phyloP scores from a whole-genome alignment of 2,113 vertebrate genomes.

The Carlito syrichta region DNA sequence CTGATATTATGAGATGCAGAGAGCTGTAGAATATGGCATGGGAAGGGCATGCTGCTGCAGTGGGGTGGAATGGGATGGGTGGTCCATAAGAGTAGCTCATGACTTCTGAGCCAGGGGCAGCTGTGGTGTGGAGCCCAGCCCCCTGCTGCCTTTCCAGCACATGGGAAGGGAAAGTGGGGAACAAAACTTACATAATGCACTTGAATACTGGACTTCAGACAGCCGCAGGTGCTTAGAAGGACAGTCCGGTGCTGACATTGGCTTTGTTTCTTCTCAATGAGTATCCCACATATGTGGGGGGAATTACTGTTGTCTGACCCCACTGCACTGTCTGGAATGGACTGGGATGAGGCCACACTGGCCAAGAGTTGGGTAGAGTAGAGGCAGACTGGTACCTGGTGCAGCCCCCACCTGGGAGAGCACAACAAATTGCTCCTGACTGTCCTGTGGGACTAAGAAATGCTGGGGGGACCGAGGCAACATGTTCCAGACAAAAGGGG shows the following conservation, averaged over 20 bases:
- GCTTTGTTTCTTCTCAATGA: not conserved
- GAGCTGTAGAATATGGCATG: accelerated
- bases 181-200: no score
- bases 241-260: not conserved
- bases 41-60: not conserved
- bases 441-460: not conserved
- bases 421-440: not conserved
- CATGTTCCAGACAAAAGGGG: not conserved
- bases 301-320: no score
- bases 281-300: not conserved
- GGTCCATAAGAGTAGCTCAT: not conserved
- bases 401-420: not conserved
- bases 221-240: no score
- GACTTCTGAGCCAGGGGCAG: not conserved
- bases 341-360: not conserved
- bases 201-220: not conserved
- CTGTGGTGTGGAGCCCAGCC: not conserved
- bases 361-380: no score
- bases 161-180: not conserved
- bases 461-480: accelerated
- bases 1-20: accelerated
- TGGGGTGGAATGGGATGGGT: no score
- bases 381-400: no score
- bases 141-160: not conserved
- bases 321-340: not conserved